Percentiles rank a stretch among this genome's conserved stretches.
Evolutionary conservation across 1,140 invertebrate species (phyloP).

Genomic region (Phortica variegata): DNA sequence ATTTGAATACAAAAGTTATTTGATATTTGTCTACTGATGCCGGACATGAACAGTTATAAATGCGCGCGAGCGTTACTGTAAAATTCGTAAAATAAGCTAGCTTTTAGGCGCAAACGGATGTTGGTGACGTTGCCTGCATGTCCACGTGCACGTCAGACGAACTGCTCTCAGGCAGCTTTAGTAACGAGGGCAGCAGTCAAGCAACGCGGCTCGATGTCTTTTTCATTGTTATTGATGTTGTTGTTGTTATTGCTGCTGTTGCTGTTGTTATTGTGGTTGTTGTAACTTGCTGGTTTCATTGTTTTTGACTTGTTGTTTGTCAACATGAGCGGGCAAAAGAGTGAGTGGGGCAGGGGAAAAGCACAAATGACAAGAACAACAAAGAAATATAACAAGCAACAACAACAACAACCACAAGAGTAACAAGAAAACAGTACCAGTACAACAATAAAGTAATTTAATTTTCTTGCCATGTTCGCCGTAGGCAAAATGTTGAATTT

Average conservation of each 20-base stretch:
- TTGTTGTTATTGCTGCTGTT: too few species aligned
- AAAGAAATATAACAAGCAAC: constrained; percentile 27
- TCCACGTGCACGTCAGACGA: constrained; percentile 2
- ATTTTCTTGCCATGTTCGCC: constrained; percentile 50
- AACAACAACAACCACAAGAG: constrained; percentile 44
- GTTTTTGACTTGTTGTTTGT: too few species aligned
- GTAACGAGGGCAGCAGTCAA: constrained; percentile 11
- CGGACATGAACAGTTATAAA: background rate
- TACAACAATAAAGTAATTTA: constrained; percentile 42
- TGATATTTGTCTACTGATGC: too few species aligned
- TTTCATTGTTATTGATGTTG: too few species aligned
- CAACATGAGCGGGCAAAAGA: too few species aligned
- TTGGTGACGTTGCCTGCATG: constrained; percentile 1
- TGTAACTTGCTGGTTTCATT: background rate
- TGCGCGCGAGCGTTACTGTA: background rate
- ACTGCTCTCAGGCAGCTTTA: constrained; percentile 21
- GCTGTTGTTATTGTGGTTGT: too few species aligned
- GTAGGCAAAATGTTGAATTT: constrained; percentile 46
- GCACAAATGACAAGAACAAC: too few species aligned
- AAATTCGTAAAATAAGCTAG: constrained; percentile 1
- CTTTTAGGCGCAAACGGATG: background rate
- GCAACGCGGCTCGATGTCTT: too few species aligned
- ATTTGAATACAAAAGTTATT: background rate
- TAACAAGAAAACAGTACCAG: constrained; percentile 9
- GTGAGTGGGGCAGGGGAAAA: too few species aligned